Percentiles rank a stretch among this genome's conserved stretches.
These are phyloP conservation scores for Mesocentrotus franciscanus DNA, from an alignment of 53 echinoderm and acorn worm genomes.

Conservation along the genomic window DNA sequence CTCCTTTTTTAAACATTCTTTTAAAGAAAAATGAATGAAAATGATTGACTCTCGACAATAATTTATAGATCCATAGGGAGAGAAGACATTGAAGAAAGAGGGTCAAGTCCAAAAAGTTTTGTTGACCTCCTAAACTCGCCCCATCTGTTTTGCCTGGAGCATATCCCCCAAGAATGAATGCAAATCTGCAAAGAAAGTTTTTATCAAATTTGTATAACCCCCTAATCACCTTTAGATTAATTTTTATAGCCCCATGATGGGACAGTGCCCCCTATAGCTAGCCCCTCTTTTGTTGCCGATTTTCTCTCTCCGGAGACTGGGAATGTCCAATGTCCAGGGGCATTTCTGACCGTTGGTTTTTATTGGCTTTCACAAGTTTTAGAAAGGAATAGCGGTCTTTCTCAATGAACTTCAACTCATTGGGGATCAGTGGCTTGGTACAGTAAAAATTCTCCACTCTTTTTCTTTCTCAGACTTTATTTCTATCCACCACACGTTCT, in stretches of 20 bases:
- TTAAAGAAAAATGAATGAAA: neutral
- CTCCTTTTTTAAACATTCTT: neutral
- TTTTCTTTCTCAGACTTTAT: neutral
- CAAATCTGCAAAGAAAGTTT: conserved; percentile 10
- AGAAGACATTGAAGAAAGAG: neutral
- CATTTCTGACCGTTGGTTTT: neutral
- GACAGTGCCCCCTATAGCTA: conserved; percentile 42
- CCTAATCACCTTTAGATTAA: conserved; percentile 28
- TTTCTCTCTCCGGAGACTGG: neutral
- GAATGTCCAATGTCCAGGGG: conserved; percentile 7
- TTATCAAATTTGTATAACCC: conserved; percentile 47
- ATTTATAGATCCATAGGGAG: conserved; percentile 3
- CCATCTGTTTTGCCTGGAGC: conserved; percentile 16
- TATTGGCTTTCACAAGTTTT: neutral
- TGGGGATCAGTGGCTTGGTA: neutral
- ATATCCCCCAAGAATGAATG: conserved; percentile 12
- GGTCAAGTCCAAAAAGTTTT: neutral
- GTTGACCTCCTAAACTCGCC: conserved; percentile 25
- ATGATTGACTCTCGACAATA: neutral
- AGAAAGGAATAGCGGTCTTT: neutral
- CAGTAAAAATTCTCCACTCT: neutral
- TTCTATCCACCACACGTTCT: neutral
- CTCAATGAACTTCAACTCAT: neutral
- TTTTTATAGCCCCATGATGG: neutral
- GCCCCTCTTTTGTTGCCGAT: conserved; percentile 30